Base-by-base conservation (phyloP, 2,113 vertebrate genomes). In the Tragulus kanchil region DNA sequence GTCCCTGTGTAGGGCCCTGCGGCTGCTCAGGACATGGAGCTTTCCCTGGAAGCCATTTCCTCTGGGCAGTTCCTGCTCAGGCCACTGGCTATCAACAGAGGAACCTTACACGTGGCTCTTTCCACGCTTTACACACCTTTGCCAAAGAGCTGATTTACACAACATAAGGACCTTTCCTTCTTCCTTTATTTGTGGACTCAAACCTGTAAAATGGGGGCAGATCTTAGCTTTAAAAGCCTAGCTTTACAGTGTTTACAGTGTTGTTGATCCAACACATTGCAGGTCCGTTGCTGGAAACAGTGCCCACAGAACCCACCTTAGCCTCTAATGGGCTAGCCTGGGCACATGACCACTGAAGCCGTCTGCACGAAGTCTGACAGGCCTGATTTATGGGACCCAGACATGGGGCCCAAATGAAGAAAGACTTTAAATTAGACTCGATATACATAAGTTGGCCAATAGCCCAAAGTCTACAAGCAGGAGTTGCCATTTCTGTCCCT, bases 181-280 rank as follows among this genome's bases (percentile, higher is more conserved):
- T 85, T 77, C 28, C 50, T 86, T 64, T 89, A 26, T 93, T n/a
- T 77, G 26, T 82, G 54, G 45, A 91, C 54, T 25, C 54, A 95
- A 42, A 62, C 16, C 23, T 81, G 0, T 59, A 96, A 71, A 89
- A 45, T 81, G 14, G n/a, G 21, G 45, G 42, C 1, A 36, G 21
- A 45, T 19, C 11, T n/a, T 69, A 16, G 58, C 79, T 94, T 94
- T 90, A 94, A 91, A 94, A 90, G 19, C 12, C n/a, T 88, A 52
- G 45, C 31, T 91, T 88, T 31, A 95, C 87, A 89, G 50, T 78
- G 23, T 91, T 88, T 31, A 95, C 87, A 89, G 50, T 78, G 23
- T 4, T 75, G 9, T 83, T 81, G 50, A 92, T 82, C 48, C 48
- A 85, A 79, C 85, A 36, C 64, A 79, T 71, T 26, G 56, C 54